Conservation (phyloP, 2,113 vertebrate genomes). For the Melanerpes formicivorus region DNA sequence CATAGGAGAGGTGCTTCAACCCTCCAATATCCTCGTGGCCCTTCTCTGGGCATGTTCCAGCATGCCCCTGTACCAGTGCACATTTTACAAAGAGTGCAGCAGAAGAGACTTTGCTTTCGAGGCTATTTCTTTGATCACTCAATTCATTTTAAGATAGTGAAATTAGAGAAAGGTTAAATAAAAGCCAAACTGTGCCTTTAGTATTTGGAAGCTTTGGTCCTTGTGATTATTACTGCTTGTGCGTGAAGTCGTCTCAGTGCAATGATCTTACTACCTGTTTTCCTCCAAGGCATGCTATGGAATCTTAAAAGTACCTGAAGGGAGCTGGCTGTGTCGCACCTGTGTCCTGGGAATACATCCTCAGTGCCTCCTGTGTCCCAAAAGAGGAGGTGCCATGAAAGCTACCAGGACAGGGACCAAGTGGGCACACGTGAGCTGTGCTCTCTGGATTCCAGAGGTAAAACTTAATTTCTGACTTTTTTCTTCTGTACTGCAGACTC, state of each 20-base stretch:
- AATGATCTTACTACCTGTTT: neutral
- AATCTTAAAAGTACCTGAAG: constrained; percentile 95
- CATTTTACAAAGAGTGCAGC: neutral
- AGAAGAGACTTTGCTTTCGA: neutral
- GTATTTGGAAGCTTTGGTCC: neutral
- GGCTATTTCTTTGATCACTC: neutral
- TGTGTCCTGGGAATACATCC: constrained; percentile 93
- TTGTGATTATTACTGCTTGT: neutral
- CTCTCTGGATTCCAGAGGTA: constrained; percentile 99
- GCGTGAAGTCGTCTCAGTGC: neutral
- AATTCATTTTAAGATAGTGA: neutral
- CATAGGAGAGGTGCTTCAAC: too few relatives aligned
- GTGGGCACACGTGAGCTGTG: constrained; percentile 98
- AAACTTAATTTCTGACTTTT: neutral
- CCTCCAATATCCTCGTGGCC: too few relatives aligned
- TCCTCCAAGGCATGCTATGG: constrained; percentile 92
- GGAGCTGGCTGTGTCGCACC: constrained; percentile 97
- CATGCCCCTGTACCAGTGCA: neutral
- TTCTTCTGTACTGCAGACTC: neutral
- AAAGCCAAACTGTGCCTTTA: neutral
- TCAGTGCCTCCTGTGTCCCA: constrained; percentile 94
- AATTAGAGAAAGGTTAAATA: neutral
- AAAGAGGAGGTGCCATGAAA: constrained; percentile 97
- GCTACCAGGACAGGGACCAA: constrained; percentile 92
- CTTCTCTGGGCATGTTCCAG: too few relatives aligned